Conservation (phyloP, 2,113 vertebrate genomes). For the western clawed frog (Xenopus tropicalis) region DNA sequence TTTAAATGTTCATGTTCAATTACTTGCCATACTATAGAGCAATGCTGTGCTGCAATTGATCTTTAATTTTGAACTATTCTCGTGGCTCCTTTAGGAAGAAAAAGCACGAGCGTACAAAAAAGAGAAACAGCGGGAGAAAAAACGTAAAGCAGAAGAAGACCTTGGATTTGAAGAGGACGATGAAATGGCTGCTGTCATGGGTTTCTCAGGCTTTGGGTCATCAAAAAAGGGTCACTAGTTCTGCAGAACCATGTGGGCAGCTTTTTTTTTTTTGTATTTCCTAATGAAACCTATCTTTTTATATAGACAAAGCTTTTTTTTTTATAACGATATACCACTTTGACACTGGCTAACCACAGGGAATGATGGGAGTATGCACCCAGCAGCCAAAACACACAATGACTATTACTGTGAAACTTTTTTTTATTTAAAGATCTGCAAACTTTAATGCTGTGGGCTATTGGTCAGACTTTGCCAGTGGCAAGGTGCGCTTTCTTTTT, state of each 20-base stretch:
- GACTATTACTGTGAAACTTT: conserved; percentile 27
- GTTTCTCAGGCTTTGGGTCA: conserved; percentile 92
- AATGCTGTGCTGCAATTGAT: too few species aligned
- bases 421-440: background rate
- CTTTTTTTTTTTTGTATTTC: background rate
- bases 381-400: conserved; percentile 1
- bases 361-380: conserved; percentile 12
- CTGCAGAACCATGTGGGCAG: conserved; percentile 1
- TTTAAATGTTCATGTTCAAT: too few species aligned
- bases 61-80: background rate
- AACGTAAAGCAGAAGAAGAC: conserved; percentile 88
- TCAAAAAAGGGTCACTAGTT: conserved; percentile 91
- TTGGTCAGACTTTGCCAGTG: too few species aligned
- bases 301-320: conserved; percentile 16
- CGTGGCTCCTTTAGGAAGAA: conserved; percentile 79
- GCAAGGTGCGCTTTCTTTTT: too few species aligned
- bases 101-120: conserved; percentile 98
- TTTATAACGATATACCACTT: background rate
- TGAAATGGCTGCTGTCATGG: conserved; percentile 98
- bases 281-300: background rate
- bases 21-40: too few species aligned
- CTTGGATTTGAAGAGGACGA: conserved; percentile 90
- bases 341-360: background rate
- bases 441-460: too few species aligned
- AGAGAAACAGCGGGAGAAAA: conserved; percentile 93